phyloP scores from a whole-genome alignment of 64 coral and sea anemone genomes.

The Stichodactyla helianthus region DNA sequence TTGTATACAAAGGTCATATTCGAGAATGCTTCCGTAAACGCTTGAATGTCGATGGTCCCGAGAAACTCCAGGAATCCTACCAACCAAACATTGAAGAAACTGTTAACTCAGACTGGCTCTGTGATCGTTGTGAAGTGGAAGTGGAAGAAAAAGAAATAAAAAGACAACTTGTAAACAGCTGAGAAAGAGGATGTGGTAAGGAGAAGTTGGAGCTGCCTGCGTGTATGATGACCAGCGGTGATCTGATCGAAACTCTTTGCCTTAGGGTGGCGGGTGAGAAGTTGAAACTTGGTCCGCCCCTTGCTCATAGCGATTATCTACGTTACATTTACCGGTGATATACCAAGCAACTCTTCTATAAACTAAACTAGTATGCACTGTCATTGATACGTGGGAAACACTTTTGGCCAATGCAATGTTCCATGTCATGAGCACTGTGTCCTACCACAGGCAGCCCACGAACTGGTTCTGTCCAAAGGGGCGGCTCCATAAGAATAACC shows the following conservation, averaged over 20 bases:
- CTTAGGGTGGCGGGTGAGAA: neutral
- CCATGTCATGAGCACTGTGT: neutral
- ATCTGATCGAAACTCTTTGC: neutral
- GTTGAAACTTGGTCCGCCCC: neutral
- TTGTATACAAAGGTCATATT: neutral
- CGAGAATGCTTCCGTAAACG: neutral
- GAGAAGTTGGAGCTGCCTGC: neutral
- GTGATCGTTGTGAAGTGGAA: neutral
- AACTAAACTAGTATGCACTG: too few relatives aligned
- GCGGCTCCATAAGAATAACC: too few relatives aligned
- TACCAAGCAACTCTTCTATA: too few relatives aligned
- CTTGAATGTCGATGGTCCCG: neutral
- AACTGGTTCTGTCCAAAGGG: too few relatives aligned
- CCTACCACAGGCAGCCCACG: too few relatives aligned
- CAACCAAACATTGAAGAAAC: neutral
- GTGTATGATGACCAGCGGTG: neutral
- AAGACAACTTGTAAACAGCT: neutral
- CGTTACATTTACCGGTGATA: too few relatives aligned
- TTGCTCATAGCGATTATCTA: too few relatives aligned
- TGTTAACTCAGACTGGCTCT: neutral
- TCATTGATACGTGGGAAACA: neutral
- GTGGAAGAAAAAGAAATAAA: neutral
- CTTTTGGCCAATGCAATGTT: neutral
- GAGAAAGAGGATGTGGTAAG: conserved; percentile 1
- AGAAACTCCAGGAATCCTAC: neutral